Evolutionary conservation across 2,113 vertebrate species (phyloP), one percentile per base, ranked within the genome.

Genomic region (Mesembrinibis cayennensis): DNA sequence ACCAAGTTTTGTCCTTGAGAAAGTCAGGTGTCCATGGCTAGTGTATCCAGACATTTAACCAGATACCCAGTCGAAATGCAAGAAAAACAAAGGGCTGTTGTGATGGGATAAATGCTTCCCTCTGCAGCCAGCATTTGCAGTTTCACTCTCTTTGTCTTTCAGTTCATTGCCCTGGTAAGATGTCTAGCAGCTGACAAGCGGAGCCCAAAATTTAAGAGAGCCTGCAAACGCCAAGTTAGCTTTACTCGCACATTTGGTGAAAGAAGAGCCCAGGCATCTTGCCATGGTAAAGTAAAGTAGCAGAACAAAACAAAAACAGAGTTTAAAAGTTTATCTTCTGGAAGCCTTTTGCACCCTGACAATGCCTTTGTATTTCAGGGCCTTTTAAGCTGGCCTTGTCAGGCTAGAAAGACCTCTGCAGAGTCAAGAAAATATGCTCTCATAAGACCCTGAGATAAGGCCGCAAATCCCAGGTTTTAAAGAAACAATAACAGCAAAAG

Each of bases 51-150:
- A 97, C 78, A 82, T 69, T 96, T 93, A 95, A 96, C 79, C 83
- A 97, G 95, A 96, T 86, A 96, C 69, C 86, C 45, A 71, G 40
- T 58, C 63, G 91, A 97, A 97, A 96, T 18, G 42, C 34, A 30
- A 62, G 66, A 84, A 97, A 96, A 62, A 97, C 94, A 97, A 98
- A 97, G 80, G 61, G 61, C 91, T 97, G 95, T 93, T 98, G 92
- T 95, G 89, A 78, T 23, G 38, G 87, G 78, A 95, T 87, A 97
- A 97, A 97, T 74, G 91, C 81, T 95, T 84, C 87, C 89, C 89
- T 97, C 91, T 97, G 38, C 40, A 89, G 61, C 66, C 16, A 69
- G 63, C 80, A 72, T 90, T 88, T 97, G 86, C 62, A 94, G 66
- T 95, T 96, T 80, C 92, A 85, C n/a, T 97, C 22, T 20, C 42